Conservation (phyloP, 2,888 invertebrate genomes). For the Drosophila neutralis region DNA sequence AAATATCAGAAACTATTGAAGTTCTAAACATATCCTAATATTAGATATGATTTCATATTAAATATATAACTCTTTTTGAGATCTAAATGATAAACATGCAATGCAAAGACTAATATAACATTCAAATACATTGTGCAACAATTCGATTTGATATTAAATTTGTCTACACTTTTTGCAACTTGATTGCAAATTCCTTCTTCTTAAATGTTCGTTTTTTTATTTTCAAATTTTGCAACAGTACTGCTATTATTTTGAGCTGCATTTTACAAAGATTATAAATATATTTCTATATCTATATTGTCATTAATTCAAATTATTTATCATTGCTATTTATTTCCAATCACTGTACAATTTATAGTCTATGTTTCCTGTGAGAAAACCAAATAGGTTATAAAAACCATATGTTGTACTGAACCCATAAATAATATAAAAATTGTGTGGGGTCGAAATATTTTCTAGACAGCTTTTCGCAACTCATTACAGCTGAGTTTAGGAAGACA, state of each 20-base stretch:
- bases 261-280: not conserved
- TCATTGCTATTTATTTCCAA: not conserved
- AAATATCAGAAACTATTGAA: not conserved
- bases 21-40: not conserved
- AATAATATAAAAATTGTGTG: not conserved
- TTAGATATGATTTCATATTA: not conserved
- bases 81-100: too few relatives aligned
- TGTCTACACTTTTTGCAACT: not conserved
- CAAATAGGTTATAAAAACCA: not conserved
- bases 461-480: not conserved
- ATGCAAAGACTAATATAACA: too few relatives aligned
- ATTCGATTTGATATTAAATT: too few relatives aligned
- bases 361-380: not conserved
- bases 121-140: not conserved
- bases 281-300: not conserved
- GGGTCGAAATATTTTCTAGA: not conserved
- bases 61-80: not conserved
- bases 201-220: too few relatives aligned
- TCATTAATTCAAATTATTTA: not conserved
- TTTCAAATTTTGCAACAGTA: too few relatives aligned
- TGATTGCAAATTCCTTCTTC: not conserved
- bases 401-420: not conserved
- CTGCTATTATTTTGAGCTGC: too few relatives aligned
- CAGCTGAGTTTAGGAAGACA: conserved; percentile 19
- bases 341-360: not conserved